Base-by-base conservation (phyloP, 2,113 vertebrate species). In the Numida meleagris region DNA sequence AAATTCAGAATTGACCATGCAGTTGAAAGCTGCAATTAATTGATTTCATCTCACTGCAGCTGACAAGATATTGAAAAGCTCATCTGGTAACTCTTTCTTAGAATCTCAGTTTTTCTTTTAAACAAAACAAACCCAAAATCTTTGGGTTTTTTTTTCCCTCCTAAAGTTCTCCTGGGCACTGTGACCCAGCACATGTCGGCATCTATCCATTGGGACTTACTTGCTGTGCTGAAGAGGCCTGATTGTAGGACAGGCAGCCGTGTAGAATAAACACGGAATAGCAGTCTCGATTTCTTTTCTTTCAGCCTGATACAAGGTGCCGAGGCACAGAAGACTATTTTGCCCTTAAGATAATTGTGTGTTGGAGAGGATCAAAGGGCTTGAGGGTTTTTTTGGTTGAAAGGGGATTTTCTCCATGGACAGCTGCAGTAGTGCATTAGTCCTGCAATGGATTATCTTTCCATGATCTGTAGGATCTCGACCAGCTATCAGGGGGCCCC, bases 301-400 rank as follows among this genome's bases (percentile, higher is more conserved):
- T 96, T 88, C 87, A 96, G 93, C 57, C 85, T 0, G 1, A 86
- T 86, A 86, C 76, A 83, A 94, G 93, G 93, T 95, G 85, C 89
- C 0, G 66, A 91, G 91, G 93, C 86, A 89, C 92, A 82, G 91
- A 92, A 71, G 91, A 95, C 91, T 93, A 51, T 88, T 96, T 96
- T 96, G 85, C 93, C 85, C 88, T 93, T 93, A 95, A 96, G 93
- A 97, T 96, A 94, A 96, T 94, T 91, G 94, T 82, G 91, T 91
- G 86, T 94, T 96, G 96, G 95, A 96, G 91, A 97, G 95, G 96
- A 96, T 97, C 94, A 96, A 96, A 96, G 95, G 80, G 89, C 93
- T 96, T 79, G 88, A 94, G 71, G 87, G 43, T 14, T 90, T 87
- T 95, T 92, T 86, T 79, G 24, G 85, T 95, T 95, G 95, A 95